A percentile compares a stretch with the other conserved stretches of the same genome.
These are phyloP conservation scores for Vimba vimba DNA, from an alignment of 2,113 vertebrate genomes.

Conservation along the genomic window DNA sequence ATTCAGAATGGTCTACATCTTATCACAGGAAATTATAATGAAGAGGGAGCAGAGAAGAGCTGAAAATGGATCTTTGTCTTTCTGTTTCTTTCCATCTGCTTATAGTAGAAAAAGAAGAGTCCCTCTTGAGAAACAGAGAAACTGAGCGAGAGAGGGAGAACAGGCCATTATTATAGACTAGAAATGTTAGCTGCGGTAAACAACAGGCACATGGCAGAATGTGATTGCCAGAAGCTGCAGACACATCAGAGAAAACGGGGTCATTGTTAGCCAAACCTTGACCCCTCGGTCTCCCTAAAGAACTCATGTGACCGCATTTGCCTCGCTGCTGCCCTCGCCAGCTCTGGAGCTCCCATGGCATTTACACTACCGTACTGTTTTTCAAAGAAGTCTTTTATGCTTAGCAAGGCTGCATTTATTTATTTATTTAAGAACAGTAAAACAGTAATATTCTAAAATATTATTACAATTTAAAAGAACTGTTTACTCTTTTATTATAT, in stretches of 20 bases:
- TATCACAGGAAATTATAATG: slow-evolving; percentile 6
- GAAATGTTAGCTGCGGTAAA: slow-evolving; percentile 34
- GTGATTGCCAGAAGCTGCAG: slow-evolving; percentile 15
- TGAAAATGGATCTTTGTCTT: slow-evolving; percentile 15
- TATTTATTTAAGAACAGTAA: not conserved
- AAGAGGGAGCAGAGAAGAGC: slow-evolving; percentile 15
- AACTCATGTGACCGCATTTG: not conserved
- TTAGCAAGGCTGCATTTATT: not conserved
- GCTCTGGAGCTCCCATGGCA: not conserved
- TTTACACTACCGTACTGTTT: not conserved
- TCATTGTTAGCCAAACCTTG: not conserved
- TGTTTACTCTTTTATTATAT: not conserved
- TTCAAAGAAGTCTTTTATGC: not conserved
- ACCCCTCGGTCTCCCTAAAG: not conserved
- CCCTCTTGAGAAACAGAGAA: not conserved
- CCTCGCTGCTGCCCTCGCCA: not conserved
- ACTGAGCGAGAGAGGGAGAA: not conserved
- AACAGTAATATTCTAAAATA: not conserved
- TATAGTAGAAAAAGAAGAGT: not conserved
- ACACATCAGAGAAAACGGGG: slow-evolving; percentile 17
- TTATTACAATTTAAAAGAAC: not conserved
- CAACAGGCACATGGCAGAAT: slow-evolving; percentile 23
- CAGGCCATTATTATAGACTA: slow-evolving; percentile 24
- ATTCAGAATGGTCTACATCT: slow-evolving; percentile 15
- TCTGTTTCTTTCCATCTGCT: slow-evolving; percentile 36